phyloP scores from a whole-genome alignment of 2,797 vertebrate species.

The Schizopygopsis malacanthus region DNA sequence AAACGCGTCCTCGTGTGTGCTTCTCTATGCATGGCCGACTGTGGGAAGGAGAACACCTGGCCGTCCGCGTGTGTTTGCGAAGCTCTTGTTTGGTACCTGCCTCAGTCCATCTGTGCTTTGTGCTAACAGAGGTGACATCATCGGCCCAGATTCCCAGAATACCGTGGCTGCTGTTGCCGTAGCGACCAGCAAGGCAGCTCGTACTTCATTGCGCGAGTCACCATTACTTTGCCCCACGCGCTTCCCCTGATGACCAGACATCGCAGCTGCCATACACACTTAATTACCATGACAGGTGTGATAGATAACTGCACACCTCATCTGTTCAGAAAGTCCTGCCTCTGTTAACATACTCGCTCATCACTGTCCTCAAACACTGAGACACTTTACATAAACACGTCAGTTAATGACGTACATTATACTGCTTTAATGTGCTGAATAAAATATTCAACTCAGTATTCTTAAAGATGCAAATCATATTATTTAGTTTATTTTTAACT shows the following conservation, averaged over 20 bases:
- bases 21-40: constrained; percentile 53
- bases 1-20: constrained; percentile 23
- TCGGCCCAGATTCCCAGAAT: constrained; percentile 68
- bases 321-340: not conserved
- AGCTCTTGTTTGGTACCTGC: constrained; percentile 57
- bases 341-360: not conserved
- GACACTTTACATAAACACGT: not conserved
- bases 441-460: not conserved
- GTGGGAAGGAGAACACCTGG: constrained; percentile 52
- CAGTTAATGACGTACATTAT: not conserved
- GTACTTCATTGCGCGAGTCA: constrained; percentile 15
- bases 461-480: not conserved
- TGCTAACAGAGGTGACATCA: constrained; percentile 73
- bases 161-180: constrained; percentile 73
- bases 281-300: constrained; percentile 15
- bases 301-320: not conserved
- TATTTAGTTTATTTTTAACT: not conserved
- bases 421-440: not conserved
- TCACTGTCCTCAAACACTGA: not conserved
- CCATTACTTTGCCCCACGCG: constrained; percentile 28
- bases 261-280: constrained; percentile 29
- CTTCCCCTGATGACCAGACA: constrained; percentile 12
- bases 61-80: constrained; percentile 63
- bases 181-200: constrained; percentile 59
- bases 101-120: constrained; percentile 72